Percentiles rank a stretch among this genome's conserved stretches.
phyloP scores from a whole-genome alignment of 2,888 invertebrate species.

The Pogonocherus hispidulus region DNA sequence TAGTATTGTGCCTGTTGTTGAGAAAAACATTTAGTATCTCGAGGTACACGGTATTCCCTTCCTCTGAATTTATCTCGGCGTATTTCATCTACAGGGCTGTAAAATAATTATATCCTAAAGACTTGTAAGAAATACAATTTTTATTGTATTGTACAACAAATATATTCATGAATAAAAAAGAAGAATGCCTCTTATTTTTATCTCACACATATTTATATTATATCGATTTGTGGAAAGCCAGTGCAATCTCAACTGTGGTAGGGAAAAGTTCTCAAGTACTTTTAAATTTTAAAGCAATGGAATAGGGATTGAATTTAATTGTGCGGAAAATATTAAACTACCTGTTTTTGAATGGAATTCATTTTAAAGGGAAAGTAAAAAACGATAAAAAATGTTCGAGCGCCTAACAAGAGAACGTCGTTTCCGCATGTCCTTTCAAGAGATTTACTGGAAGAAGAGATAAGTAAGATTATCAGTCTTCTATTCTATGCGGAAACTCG shows the following conservation, averaged over 20 bases:
- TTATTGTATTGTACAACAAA: no score
- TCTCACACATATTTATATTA: no score
- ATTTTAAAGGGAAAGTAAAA: not conserved
- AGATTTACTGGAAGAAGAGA: not conserved
- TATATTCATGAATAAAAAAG: no score
- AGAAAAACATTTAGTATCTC: not conserved
- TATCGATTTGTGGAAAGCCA: no score
- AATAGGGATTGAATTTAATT: conserved; percentile 1
- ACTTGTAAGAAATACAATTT: no score
- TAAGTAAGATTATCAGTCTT: not conserved
- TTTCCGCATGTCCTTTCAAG: not conserved
- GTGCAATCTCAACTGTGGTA: not conserved
- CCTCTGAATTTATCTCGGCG: not conserved
- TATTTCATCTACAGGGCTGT: no score
- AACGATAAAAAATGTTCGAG: conserved; percentile 9
- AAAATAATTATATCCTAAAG: no score
- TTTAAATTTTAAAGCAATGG: not conserved
- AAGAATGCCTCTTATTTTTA: no score
- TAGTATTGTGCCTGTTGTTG: not conserved
- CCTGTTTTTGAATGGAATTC: conserved; percentile 11
- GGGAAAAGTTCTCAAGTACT: not conserved
- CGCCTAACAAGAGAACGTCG: not conserved
- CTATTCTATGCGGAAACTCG: not conserved
- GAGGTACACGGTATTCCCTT: not conserved
- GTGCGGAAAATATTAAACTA: conserved; percentile 12